Conservation (phyloP, 2,888 invertebrate genomes). For the Acronicta aceris region DNA sequence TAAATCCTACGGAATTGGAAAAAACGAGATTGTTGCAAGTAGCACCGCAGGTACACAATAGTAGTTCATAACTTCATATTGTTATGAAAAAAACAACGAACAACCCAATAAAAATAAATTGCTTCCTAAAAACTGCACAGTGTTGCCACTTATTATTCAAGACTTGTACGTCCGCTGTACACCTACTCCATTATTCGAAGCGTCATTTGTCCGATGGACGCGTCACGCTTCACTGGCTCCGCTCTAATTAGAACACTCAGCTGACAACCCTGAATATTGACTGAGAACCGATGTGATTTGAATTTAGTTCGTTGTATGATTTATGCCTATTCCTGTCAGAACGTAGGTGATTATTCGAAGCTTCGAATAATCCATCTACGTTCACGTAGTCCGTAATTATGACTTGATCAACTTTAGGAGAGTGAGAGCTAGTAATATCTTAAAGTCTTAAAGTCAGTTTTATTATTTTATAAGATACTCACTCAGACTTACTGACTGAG, state of each 20-base stretch:
- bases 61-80: too few species aligned
- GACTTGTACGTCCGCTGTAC: conserved; percentile 31
- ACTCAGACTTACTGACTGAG: too few species aligned
- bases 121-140: conserved; percentile 30
- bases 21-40: too few species aligned
- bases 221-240: conserved; percentile 64
- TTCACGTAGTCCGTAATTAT: too few species aligned
- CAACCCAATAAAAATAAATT: conserved; percentile 13
- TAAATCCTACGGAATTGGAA: too few species aligned
- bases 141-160: conserved; percentile 49
- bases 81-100: conserved; percentile 7
- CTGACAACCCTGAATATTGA: conserved; percentile 61
- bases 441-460: too few species aligned
- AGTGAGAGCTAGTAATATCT: too few species aligned
- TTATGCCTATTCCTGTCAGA: conserved; percentile 4
- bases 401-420: too few species aligned
- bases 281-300: conserved; percentile 50
- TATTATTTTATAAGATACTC: too few species aligned
- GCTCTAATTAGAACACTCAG: conserved; percentile 65
- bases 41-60: too few species aligned
- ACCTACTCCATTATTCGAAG: conserved; percentile 60
- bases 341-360: not conserved
- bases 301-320: conserved; percentile 48
- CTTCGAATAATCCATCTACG: too few species aligned
- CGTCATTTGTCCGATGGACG: conserved; percentile 67